phyloP scores from a whole-genome alignment of 2,888 invertebrate genomes.

The Epirrhoe alternata region DNA sequence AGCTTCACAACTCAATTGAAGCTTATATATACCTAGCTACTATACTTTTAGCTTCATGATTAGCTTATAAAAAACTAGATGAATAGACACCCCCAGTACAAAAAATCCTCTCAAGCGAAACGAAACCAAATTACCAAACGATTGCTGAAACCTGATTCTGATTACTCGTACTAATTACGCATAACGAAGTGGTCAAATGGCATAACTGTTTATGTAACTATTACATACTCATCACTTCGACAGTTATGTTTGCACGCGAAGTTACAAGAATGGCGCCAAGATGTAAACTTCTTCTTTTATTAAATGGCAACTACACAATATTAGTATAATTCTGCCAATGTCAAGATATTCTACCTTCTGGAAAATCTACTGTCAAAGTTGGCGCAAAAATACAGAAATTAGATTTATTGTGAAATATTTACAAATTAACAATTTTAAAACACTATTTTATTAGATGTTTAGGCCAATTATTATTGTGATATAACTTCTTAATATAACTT shows the following conservation, averaged over 20 bases:
- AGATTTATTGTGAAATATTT: too few relatives aligned
- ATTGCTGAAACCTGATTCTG: constrained; percentile 13
- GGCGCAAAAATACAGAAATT: too few relatives aligned
- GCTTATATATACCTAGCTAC: background rate
- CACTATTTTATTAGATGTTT: too few relatives aligned
- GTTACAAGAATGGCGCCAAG: background rate
- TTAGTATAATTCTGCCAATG: too few relatives aligned
- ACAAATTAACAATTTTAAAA: too few relatives aligned
- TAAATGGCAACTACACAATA: too few relatives aligned
- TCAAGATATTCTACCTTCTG: too few relatives aligned
- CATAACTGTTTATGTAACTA: constrained; percentile 35
- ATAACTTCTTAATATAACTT: too few relatives aligned
- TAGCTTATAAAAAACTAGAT: background rate
- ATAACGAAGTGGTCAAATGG: constrained; percentile 31
- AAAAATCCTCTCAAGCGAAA: constrained; percentile 7
- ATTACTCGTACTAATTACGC: constrained; percentile 33
- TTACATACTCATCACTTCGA: constrained; percentile 30
- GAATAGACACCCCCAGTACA: background rate
- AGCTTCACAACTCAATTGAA: too few relatives aligned
- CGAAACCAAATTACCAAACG: constrained; percentile 27
- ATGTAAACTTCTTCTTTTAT: background rate
- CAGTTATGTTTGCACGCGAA: constrained; percentile 24
- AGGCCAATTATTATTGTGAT: too few relatives aligned
- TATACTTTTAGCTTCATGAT: background rate
- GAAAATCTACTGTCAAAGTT: too few relatives aligned